Base-by-base conservation (phyloP, 2,113 vertebrate genomes). In the Myotis brandtii region DNA sequence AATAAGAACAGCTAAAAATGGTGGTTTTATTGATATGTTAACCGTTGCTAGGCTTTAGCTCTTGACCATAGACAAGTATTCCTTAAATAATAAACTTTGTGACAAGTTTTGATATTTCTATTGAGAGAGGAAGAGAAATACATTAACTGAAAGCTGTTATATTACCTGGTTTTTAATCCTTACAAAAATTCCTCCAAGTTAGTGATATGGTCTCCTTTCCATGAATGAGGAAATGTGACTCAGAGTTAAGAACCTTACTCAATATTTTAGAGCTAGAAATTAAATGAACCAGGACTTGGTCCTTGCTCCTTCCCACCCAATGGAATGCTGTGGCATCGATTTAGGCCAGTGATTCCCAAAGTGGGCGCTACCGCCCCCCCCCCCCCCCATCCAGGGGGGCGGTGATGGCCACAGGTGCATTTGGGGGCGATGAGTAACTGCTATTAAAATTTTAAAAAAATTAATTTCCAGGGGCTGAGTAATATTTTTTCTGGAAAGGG, bases 111-210 rank as follows among this genome's bases (percentile, higher is more conserved):
- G 4, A 11, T 80, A 23, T 84, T 92, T 80, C 30, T 76, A 30
- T 17, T 59, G 43, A 88, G 43, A 70, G 17, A 50, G 25, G 16
- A 91, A 91, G 73, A 88, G 23, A 90, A 62, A 69, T 12, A 27
- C 14, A 34, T 73, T 46, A 37, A 37, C 50, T 50, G 21, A 88
- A 84, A 66, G 16, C 9, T 52, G 7, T 89, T 86, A 64, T 17
- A 32, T 72, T 21, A 32, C 86, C n/a, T 94, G 20, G 89, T 75
- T 87, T 86, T 84, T 81, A 90, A 59, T 81, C 76, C 67, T 95
- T 89, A 79, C 1, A 82, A 67, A 92, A 69, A 40, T 46, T n/a
- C 9, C 69, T 87, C 73, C 16, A 32, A 70, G 7, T 48, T 48
- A 77, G 25, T 80, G 59, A n/a, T 59, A 62, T 20, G 18, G 30